Evolutionary conservation across 2,888 invertebrate species (phyloP), one percentile per base, ranked within the genome.

Genomic region (Drosophila nr. medialis): DNA sequence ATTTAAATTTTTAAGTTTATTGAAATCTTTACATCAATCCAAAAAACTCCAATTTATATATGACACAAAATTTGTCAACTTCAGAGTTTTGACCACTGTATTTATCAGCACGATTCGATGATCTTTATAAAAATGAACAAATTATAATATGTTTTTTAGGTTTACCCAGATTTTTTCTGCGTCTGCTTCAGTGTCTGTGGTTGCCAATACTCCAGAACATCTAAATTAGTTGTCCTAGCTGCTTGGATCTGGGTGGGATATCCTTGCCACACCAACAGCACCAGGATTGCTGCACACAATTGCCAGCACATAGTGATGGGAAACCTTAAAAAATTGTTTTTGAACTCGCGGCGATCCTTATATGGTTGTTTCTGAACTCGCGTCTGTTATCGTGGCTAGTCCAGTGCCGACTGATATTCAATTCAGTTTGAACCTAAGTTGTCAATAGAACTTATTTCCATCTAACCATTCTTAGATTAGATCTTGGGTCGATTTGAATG

Each of bases 401-500:
- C 45, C 42, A 42, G 21, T 56, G 32, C 40, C 59, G 54, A 85
- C 77, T 83, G 69, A 76, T 58, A 49, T 55, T 53, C 10, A 48
- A 48, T 60, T 30, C 36, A 59, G 32, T 50, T 36, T 53, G 54
- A 32, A 56, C 56, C 55, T 21, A 40, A 61, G 68, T 74, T 72
- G 79, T 77, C 75, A 86, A 72, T 70, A 34, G 11, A 48, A 18
- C 56, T 63, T 58, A 68, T 38, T 58, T 56, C 15, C 2, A 45
- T 45, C 1, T 15, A 45, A 51, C 38, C 51, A 32, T 38, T 61
- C 45, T 51, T 13, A 49, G 48, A 54, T 49, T 8, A 45, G 50
- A 54, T 56, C 40, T 53, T 6, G 56, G 55, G 30, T 79, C 72
- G 64, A 74, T 84, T 84, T 79, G 58, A 82, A 82, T 80, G 38